A percentile compares a stretch with the other conserved stretches of the same genome.
Evolutionary conservation across 2,888 invertebrate species (phyloP).

Genomic region (Conops quadrifasciatus): DNA sequence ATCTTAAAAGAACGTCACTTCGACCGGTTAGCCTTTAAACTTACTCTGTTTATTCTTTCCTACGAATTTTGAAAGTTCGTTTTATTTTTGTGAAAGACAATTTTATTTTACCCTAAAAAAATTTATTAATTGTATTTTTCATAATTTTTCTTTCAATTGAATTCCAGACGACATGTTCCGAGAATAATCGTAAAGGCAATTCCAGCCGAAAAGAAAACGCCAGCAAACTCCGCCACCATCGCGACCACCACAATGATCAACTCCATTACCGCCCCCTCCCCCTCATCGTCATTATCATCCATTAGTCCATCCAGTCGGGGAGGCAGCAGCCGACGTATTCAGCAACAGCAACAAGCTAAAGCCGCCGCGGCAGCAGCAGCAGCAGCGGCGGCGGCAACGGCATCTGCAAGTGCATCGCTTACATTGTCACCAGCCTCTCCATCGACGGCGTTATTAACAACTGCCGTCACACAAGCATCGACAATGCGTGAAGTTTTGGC

Average conservation of each 20-base stretch:
- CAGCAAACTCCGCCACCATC: conserved; percentile 45
- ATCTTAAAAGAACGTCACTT: not conserved
- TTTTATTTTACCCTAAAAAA: not conserved
- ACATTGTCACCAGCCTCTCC: conserved; percentile 40
- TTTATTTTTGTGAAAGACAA: not conserved
- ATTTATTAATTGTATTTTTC: not conserved
- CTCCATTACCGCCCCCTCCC: not conserved
- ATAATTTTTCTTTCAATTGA: not conserved
- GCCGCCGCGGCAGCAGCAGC: conserved; percentile 53
- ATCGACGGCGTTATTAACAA: conserved; percentile 46
- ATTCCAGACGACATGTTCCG: conserved; percentile 70
- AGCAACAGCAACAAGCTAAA: conserved; percentile 59
- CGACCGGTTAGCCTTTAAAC: not conserved
- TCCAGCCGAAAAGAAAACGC: conserved; percentile 66
- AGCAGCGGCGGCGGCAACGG: conserved; percentile 43
- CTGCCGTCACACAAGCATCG: conserved; percentile 68
- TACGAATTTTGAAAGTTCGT: no score
- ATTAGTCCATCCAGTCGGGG: conserved; percentile 50
- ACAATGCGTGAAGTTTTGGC: conserved; percentile 90
- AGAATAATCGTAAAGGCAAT: conserved; percentile 85
- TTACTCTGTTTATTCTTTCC: no score
- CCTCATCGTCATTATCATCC: conserved; percentile 19
- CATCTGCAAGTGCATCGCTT: conserved; percentile 42
- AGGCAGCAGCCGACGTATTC: conserved; percentile 57
- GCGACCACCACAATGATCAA: conserved; percentile 24